A percentile compares a stretch with the other conserved stretches of the same genome.
Evolutionary conservation across 2,113 vertebrate genomes (phyloP).

Genomic region (Sitta europaea): DNA sequence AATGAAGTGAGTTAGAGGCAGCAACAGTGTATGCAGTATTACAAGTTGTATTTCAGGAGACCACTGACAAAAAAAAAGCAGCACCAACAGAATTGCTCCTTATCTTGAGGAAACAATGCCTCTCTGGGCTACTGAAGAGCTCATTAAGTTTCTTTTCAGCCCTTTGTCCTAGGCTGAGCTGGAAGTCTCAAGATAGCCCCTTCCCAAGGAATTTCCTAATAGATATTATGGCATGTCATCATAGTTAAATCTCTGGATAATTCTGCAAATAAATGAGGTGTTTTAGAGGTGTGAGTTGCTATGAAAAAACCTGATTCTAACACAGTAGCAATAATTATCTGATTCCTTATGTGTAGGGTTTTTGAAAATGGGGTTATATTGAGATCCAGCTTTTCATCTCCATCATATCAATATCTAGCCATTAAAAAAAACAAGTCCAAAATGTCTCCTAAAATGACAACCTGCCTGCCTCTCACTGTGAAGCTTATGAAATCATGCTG

Average conservation of each 20-base stretch:
- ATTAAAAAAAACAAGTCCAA: not conserved
- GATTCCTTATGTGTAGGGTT: not conserved
- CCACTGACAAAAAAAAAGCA: not conserved
- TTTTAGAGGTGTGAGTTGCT: not conserved
- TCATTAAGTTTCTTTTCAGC: not conserved
- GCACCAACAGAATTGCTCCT: not conserved
- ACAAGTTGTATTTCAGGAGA: not conserved
- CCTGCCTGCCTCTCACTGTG: not conserved
- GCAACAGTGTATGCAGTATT: rapidly evolving
- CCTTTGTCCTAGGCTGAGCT: not conserved
- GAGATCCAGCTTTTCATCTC: not conserved
- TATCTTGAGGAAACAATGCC: not conserved
- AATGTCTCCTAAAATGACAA: not conserved
- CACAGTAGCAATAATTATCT: not conserved
- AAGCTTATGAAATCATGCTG: constrained; percentile 10
- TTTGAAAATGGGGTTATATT: not conserved
- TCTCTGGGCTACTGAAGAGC: not conserved
- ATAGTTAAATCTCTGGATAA: not conserved
- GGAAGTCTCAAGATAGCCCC: not conserved
- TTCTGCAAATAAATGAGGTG: not conserved
- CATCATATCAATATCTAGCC: not conserved
- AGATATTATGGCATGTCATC: not conserved
- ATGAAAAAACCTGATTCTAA: not conserved
- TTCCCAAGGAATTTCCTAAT: not conserved
- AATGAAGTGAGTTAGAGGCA: not conserved